phyloP scores from a whole-genome alignment of 2,113 vertebrate species.

The Heterotilapia buettikoferi region DNA sequence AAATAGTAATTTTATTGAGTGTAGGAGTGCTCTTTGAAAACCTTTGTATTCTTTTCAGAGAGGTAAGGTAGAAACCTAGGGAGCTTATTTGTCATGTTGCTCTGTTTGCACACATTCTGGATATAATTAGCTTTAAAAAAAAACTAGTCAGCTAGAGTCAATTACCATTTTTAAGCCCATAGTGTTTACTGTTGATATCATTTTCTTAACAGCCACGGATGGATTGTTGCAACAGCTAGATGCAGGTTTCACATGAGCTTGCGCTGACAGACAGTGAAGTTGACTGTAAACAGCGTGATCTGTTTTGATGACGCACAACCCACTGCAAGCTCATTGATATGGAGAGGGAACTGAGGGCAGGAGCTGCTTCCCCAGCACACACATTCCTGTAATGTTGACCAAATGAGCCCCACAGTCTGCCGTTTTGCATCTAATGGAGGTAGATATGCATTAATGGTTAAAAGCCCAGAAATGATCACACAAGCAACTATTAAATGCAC shows the following conservation, averaged over 20 bases:
- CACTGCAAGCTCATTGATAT: slow-evolving; percentile 36
- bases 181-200: not conserved
- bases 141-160: not conserved
- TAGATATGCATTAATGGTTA: not conserved
- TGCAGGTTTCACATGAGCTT: slow-evolving; percentile 22
- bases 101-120: not conserved
- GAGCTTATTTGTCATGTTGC: not conserved
- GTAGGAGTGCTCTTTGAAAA: not conserved
- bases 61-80: not conserved
- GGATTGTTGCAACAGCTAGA: not conserved
- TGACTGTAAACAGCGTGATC: slow-evolving; percentile 56
- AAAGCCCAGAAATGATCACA: not conserved
- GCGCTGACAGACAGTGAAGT: slow-evolving; percentile 7
- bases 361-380: slow-evolving; percentile 33
- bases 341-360: slow-evolving; percentile 34
- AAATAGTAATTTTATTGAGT: not conserved
- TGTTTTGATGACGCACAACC: slow-evolving; percentile 60
- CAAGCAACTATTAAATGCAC: not conserved
- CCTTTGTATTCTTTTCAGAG: not conserved
- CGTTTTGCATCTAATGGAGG: not conserved
- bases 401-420: not conserved
- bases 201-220: not conserved
- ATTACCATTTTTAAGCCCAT: not conserved
- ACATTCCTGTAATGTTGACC: slow-evolving; percentile 10
- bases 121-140: not conserved